Conservation (phyloP, 2,113 vertebrate species). For the Oreochromis aureus region DNA sequence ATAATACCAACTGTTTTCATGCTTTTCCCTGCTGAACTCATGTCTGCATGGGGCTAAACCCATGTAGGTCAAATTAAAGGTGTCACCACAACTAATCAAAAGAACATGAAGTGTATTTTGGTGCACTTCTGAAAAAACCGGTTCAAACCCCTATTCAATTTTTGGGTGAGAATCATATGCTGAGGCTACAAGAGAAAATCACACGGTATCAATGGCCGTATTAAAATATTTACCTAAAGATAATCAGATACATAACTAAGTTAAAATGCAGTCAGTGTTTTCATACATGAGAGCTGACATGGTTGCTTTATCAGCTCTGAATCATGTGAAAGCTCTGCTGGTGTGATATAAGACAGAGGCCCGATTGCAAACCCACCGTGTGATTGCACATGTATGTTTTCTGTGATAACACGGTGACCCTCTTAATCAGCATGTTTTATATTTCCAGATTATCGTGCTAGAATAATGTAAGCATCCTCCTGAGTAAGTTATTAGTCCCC, state of each 20-base stretch:
- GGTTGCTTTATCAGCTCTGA: conserved; percentile 37
- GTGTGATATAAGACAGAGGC: conserved; percentile 43
- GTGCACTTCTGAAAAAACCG: neutral
- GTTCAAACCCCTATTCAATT: neutral
- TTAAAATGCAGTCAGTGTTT: conserved; percentile 29
- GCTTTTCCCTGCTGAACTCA: neutral
- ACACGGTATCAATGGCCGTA: neutral
- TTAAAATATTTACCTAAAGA: conserved; percentile 51
- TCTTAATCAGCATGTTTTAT: conserved; percentile 26
- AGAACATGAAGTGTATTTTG: neutral
- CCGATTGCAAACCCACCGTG: conserved; percentile 13
- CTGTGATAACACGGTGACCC: conserved; percentile 48
- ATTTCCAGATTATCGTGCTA: conserved; percentile 33
- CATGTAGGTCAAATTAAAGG: neutral
- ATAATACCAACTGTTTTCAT: conserved; percentile 6
- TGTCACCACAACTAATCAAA: neutral
- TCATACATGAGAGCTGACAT: conserved; percentile 7
- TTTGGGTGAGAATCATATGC: neutral
- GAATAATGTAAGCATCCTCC: conserved; percentile 5
- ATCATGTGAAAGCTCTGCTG: conserved; percentile 31
- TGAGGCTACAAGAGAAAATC: neutral
- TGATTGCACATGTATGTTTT: conserved; percentile 48
- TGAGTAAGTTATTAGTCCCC: conserved; percentile 12
- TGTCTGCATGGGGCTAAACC: neutral
- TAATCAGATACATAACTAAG: conserved; percentile 26